These are phyloP conservation scores for Tachyglossus aculeatus DNA, from an alignment of 2,797 vertebrate species.

Conservation along the genomic window DNA sequence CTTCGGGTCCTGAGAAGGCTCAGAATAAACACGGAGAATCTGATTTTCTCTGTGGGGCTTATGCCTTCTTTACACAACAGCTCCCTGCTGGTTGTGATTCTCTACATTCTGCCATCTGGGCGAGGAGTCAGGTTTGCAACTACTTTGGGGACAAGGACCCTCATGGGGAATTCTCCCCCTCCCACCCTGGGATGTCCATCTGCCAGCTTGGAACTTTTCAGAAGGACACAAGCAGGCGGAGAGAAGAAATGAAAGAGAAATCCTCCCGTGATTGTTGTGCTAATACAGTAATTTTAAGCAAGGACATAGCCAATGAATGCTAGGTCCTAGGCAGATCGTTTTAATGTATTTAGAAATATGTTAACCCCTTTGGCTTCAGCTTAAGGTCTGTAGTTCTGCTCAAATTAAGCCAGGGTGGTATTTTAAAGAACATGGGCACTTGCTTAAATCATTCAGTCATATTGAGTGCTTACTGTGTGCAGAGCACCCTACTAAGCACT, in stretches of 20 bases:
- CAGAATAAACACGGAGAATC: slow-evolving; percentile 7
- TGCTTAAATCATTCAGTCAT: no score
- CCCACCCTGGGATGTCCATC: slow-evolving; percentile 64
- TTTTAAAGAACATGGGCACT: no score
- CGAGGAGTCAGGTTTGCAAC: slow-evolving; percentile 52
- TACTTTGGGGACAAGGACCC: slow-evolving; percentile 41
- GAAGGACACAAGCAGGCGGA: slow-evolving; percentile 19
- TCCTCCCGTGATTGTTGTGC: slow-evolving; percentile 38
- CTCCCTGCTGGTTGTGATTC: slow-evolving; percentile 26
- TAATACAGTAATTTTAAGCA: slow-evolving; percentile 21
- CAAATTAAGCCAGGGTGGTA: no score
- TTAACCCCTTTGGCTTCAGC: not conserved
- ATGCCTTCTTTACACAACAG: slow-evolving; percentile 3
- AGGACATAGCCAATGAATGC: slow-evolving; percentile 18
- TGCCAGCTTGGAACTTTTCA: slow-evolving; percentile 51
- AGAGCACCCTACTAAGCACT: no score
- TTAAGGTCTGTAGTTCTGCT: no score
- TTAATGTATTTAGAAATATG: not conserved
- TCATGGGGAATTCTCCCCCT: slow-evolving; percentile 34
- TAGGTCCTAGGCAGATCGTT: slow-evolving; percentile 24
- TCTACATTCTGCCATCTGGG: slow-evolving; percentile 47
- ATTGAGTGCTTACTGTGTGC: no score
- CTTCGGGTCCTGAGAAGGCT: not conserved
- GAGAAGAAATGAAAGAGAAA: slow-evolving; percentile 43
- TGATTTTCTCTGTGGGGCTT: slow-evolving; percentile 34